Evolutionary conservation across 2,113 vertebrate species (phyloP).

Genomic region (Chinchilla lanigera): DNA sequence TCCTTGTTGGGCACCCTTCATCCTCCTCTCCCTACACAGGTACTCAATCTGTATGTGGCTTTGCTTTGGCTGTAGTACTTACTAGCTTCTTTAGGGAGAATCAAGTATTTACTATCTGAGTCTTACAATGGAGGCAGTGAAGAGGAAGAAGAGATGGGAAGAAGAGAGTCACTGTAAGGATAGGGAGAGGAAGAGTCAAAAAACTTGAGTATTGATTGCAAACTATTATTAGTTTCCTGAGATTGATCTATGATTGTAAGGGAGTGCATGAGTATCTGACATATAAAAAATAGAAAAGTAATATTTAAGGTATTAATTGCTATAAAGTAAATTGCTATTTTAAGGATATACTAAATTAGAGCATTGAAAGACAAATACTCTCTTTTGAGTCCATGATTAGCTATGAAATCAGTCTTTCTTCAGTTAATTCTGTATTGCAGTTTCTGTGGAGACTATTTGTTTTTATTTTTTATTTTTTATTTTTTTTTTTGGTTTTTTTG

Average conservation of each 20-base stretch:
- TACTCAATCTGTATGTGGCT: not conserved
- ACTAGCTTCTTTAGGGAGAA: not conserved
- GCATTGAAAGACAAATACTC: not conserved
- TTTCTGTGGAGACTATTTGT: not conserved
- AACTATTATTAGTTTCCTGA: not conserved
- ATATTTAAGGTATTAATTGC: slow-evolving; percentile 24
- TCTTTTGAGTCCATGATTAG: not conserved
- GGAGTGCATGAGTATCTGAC: not conserved
- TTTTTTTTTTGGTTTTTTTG: no score
- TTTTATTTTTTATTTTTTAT: no score
- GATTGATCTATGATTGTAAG: not conserved
- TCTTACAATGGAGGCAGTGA: slow-evolving; percentile 18
- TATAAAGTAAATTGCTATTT: slow-evolving; percentile 45
- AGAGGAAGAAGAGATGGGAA: not conserved
- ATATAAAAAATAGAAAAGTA: not conserved
- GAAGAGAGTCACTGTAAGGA: not conserved
- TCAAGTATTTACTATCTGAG: not conserved
- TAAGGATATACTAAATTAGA: slow-evolving; percentile 43
- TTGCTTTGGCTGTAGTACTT: not conserved
- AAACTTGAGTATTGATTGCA: not conserved
- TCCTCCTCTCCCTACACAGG: not conserved
- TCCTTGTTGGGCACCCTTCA: not conserved
- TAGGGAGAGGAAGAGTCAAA: not conserved
- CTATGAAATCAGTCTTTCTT: slow-evolving; percentile 37
- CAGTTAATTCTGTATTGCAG: not conserved